These are phyloP conservation scores for Oceanodroma tethys DNA, from an alignment of 2,113 vertebrate genomes.

Conservation along the genomic window DNA sequence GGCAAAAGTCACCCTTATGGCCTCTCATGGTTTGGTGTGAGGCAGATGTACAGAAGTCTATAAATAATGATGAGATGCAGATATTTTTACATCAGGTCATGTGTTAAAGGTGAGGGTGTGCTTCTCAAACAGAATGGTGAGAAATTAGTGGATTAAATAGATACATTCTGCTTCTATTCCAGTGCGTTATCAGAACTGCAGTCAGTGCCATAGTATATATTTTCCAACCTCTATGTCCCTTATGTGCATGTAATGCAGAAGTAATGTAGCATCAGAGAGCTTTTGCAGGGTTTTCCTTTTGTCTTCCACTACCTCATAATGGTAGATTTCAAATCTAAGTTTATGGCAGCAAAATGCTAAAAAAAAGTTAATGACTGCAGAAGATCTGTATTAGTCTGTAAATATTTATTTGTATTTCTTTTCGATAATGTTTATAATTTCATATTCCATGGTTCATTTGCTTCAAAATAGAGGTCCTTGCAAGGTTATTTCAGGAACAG, in stretches of 20 bases:
- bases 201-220: not conserved
- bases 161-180: not conserved
- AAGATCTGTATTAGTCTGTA: not conserved
- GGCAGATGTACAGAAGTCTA: not conserved
- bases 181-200: not conserved
- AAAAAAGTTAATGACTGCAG: not conserved
- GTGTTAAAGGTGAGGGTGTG: not conserved
- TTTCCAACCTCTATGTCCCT: not conserved
- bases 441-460: not conserved
- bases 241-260: not conserved
- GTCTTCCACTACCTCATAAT: not conserved
- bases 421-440: not conserved
- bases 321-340: not conserved
- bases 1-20: not conserved
- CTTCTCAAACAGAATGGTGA: not conserved
- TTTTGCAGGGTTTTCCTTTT: not conserved
- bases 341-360: not conserved
- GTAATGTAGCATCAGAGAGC: not conserved
- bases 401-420: not conserved
- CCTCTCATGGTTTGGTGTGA: not conserved
- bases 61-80: not conserved
- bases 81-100: not conserved
- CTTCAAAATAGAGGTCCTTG: constrained; percentile 2
- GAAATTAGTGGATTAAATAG: not conserved
- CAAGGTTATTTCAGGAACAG: constrained; percentile 28